A percentile compares a stretch with the other conserved stretches of the same genome.
phyloP scores from a whole-genome alignment of 2,113 vertebrate genomes.

The Syngnathus scovelli region DNA sequence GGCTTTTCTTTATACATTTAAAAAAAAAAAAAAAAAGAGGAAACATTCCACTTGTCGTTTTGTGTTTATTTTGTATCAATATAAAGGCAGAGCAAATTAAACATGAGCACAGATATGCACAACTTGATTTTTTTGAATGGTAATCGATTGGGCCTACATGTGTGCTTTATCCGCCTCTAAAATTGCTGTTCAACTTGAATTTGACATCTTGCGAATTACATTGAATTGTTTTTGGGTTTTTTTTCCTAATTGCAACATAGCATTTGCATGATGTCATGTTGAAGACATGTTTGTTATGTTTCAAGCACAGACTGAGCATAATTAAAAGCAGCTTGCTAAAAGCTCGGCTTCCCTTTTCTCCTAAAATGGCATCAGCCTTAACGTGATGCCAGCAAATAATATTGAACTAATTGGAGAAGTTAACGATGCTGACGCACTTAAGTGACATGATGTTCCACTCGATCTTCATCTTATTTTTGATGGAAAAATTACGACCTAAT shows the following conservation, averaged over 20 bases:
- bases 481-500: not conserved
- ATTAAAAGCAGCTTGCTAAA: not conserved
- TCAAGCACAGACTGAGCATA: not conserved
- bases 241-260: not conserved
- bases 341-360: not conserved
- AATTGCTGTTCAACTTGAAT: not conserved
- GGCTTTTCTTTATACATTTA: slow-evolving; percentile 28
- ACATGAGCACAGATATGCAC: too few species aligned
- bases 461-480: not conserved
- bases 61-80: slow-evolving; percentile 35
- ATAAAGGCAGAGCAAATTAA: not conserved
- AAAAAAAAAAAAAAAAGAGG: slow-evolving; percentile 48
- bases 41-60: slow-evolving; percentile 51
- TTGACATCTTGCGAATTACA: not conserved
- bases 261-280: not conserved
- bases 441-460: not conserved
- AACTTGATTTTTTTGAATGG: too few species aligned
- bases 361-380: not conserved
- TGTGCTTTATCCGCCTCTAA: too few species aligned
- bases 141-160: too few species aligned
- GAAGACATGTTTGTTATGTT: not conserved
- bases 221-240: too few species aligned
- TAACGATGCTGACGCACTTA: not conserved
- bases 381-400: not conserved
- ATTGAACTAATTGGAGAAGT: not conserved